phyloP scores from a whole-genome alignment of 2,113 vertebrate species.

The Bagarius yarrelli region DNA sequence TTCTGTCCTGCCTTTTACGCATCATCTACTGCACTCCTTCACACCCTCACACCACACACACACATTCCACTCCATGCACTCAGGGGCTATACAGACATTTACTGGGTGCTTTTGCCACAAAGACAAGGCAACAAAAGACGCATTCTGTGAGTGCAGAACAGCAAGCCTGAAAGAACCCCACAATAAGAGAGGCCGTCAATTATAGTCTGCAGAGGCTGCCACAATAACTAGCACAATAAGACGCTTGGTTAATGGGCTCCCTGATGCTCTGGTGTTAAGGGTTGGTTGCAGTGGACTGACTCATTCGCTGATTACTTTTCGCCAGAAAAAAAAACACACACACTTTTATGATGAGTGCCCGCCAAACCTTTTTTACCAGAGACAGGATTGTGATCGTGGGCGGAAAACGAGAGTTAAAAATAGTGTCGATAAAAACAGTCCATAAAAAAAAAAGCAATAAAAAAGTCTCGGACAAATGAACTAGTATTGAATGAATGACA shows the following conservation, averaged over 20 bases:
- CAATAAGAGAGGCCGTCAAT: conserved; percentile 45
- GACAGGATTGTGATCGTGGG: too few relatives aligned
- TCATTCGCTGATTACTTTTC: conserved; percentile 37
- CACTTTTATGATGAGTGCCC: background rate
- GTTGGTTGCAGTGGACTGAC: conserved; percentile 32
- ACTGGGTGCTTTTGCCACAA: conserved; percentile 23
- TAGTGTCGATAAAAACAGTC: too few relatives aligned
- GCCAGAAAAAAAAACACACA: background rate
- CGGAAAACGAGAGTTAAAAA: too few relatives aligned
- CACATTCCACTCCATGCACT: conserved; percentile 17
- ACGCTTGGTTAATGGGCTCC: conserved; percentile 39
- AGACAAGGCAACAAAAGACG: conserved; percentile 34
- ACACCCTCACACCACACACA: conserved; percentile 9
- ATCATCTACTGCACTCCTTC: background rate
- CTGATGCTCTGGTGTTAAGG: conserved; percentile 25
- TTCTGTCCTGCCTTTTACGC: background rate
- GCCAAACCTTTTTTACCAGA: too few relatives aligned
- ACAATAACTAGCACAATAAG: conserved; percentile 38
- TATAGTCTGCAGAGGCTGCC: conserved; percentile 34
- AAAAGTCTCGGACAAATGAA: too few relatives aligned
- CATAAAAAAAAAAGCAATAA: too few relatives aligned
- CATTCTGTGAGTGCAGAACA: conserved; percentile 27
- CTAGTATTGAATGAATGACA: too few relatives aligned
- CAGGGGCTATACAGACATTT: conserved; percentile 12
- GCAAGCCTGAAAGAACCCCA: conserved; percentile 38